phyloP scores from a whole-genome alignment of 2,797 vertebrate genomes.

The Danionella dracula region DNA sequence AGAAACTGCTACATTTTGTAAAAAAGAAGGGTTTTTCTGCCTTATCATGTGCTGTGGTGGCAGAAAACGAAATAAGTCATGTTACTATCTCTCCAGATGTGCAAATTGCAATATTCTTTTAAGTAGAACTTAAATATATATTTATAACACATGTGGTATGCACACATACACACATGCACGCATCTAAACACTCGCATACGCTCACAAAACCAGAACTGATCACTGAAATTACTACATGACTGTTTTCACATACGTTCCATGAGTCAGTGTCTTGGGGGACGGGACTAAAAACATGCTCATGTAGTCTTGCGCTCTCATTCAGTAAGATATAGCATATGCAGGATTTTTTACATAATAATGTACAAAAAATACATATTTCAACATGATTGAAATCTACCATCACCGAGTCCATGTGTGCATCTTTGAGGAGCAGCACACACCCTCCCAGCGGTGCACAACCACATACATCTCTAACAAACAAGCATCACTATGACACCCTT shows the following conservation, averaged over 20 bases:
- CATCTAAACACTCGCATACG: conserved; percentile 30
- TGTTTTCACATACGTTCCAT: conserved; percentile 23
- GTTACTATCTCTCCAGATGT: conserved; percentile 88
- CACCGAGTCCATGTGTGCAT: conserved; percentile 7
- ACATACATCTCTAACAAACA: conserved; percentile 42
- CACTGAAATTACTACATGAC: conserved; percentile 26
- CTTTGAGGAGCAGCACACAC: neutral
- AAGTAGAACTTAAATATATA: conserved; percentile 84
- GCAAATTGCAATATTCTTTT: conserved; percentile 98
- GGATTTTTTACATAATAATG: conserved; percentile 36
- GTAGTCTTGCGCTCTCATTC: conserved; percentile 27
- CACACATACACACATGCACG: conserved; percentile 39
- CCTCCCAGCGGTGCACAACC: neutral
- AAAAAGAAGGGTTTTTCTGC: conserved; percentile 69
- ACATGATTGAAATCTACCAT: conserved; percentile 31
- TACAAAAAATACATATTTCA: conserved; percentile 42
- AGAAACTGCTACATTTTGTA: conserved; percentile 88
- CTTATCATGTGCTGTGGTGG: conserved; percentile 52
- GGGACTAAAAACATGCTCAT: conserved; percentile 28
- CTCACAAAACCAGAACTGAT: conserved; percentile 32
- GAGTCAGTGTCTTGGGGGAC: conserved; percentile 31
- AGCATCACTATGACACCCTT: conserved; percentile 52
- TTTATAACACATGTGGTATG: conserved; percentile 53
- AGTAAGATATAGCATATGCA: conserved; percentile 41
- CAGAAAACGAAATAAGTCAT: conserved; percentile 66